These are phyloP conservation scores for Drosophila auraria DNA, from an alignment of 1,140 invertebrate species.

Conservation along the genomic window DNA sequence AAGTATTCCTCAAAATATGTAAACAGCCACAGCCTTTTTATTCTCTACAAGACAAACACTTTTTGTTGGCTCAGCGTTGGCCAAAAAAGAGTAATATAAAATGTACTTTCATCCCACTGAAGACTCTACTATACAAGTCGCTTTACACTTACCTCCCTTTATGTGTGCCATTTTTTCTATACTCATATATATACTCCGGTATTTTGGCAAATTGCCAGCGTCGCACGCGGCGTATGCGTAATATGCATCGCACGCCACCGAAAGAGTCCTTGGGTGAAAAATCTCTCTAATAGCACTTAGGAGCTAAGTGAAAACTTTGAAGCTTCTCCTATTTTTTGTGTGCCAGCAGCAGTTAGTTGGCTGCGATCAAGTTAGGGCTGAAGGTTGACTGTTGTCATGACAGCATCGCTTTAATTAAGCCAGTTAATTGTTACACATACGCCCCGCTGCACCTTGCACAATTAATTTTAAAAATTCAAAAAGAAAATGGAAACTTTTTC, in stretches of 20 bases:
- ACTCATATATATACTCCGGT: constrained; percentile 8
- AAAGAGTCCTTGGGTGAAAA: constrained; percentile 41
- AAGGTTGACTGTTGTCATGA: constrained; percentile 25
- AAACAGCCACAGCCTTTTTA: not conserved
- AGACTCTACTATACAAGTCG: not conserved
- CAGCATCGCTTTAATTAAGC: constrained; percentile 61
- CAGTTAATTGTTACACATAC: constrained; percentile 72
- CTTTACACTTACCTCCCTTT: not conserved
- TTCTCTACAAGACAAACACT: not conserved
- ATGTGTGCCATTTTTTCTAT: constrained; percentile 11
- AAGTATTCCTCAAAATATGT: not conserved
- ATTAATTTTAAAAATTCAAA: constrained; percentile 47
- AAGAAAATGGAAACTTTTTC: constrained; percentile 35
- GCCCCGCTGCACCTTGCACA: constrained; percentile 62
- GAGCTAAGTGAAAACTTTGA: constrained; percentile 35
- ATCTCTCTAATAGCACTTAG: constrained; percentile 50
- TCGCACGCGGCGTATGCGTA: constrained; percentile 50
- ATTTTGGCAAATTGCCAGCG: constrained; percentile 39
- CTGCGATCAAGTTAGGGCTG: not conserved
- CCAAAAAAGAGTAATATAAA: constrained; percentile 7
- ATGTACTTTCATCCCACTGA: not conserved
- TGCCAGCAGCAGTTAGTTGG: constrained; percentile 10
- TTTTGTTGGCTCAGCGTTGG: not conserved
- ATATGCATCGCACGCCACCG: constrained; percentile 40
- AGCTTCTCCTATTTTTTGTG: constrained; percentile 3